Evolutionary conservation across 2,888 invertebrate species (phyloP).

Genomic region (Danaus chrysippus): DNA sequence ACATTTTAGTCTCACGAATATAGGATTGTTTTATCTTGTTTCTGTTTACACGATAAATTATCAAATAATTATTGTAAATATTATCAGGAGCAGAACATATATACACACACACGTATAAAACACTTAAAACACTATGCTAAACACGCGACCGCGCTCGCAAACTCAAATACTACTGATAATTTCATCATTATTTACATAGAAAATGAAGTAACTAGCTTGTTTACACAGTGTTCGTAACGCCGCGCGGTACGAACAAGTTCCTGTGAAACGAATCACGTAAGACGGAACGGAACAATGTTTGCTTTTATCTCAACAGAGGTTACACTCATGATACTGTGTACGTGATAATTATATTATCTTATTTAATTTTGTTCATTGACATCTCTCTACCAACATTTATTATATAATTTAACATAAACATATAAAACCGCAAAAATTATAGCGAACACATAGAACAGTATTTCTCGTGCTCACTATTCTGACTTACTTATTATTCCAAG

Average conservation of each 20-base stretch:
- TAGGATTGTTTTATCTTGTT: too few relatives aligned
- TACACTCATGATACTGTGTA: constrained; percentile 10
- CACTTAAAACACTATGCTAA: constrained; percentile 1
- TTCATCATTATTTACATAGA: constrained; percentile 6
- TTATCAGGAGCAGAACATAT: too few relatives aligned
- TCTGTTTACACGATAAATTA: too few relatives aligned
- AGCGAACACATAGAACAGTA: too few relatives aligned
- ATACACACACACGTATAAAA: neutral
- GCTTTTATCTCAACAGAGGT: constrained; percentile 13
- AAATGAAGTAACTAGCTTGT: constrained; percentile 20
- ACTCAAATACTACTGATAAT: neutral
- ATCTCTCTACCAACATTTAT: neutral
- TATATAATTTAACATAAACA: neutral
- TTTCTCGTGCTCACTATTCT: too few relatives aligned
- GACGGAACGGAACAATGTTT: constrained; percentile 13
- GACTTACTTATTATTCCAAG: too few relatives aligned
- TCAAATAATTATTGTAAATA: too few relatives aligned
- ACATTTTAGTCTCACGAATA: too few relatives aligned
- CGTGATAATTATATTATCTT: too few relatives aligned
- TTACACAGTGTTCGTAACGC: constrained; percentile 17
- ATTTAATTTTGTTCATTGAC: neutral
- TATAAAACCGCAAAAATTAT: too few relatives aligned
- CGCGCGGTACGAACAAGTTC: constrained; percentile 11
- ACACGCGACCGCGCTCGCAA: neutral
- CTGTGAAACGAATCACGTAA: constrained; percentile 25